Conservation (phyloP, 2,797 vertebrate genomes). For the Halcyon chelicuti region DNA sequence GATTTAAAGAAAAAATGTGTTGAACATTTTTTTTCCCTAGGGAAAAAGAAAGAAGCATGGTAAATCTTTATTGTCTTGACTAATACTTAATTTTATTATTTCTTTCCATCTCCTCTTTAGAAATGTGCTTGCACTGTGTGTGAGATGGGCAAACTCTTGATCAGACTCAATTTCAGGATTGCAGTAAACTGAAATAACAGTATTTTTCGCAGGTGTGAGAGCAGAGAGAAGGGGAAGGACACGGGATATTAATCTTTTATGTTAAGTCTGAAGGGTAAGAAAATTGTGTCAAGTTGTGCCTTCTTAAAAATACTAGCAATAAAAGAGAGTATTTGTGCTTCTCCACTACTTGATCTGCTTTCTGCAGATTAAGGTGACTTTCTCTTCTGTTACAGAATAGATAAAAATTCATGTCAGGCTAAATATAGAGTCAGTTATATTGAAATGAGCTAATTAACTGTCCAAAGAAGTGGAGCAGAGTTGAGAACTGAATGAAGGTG, state of each 20-base stretch:
- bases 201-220: not conserved
- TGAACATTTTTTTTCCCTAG: not conserved
- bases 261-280: not conserved
- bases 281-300: not conserved
- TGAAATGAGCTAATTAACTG: not conserved
- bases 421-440: constrained; percentile 1
- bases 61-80: not conserved
- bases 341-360: not conserved
- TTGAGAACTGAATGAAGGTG: not conserved
- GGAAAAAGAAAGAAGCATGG: not conserved
- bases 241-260: not conserved
- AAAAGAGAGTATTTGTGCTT: not conserved
- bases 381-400: not conserved
- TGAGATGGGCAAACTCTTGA: not conserved
- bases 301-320: not conserved
- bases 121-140: not conserved
- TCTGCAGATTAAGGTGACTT: not conserved
- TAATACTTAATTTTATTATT: not conserved
- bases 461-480: not conserved
- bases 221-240: not conserved
- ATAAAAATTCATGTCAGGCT: not conserved
- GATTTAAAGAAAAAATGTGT: not conserved
- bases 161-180: not conserved
- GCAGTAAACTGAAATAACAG: not conserved
- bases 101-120: not conserved